These are phyloP conservation scores for Nematostella vectensis DNA, from an alignment of 92 coral and sea anemone genomes.

Conservation along the genomic window DNA sequence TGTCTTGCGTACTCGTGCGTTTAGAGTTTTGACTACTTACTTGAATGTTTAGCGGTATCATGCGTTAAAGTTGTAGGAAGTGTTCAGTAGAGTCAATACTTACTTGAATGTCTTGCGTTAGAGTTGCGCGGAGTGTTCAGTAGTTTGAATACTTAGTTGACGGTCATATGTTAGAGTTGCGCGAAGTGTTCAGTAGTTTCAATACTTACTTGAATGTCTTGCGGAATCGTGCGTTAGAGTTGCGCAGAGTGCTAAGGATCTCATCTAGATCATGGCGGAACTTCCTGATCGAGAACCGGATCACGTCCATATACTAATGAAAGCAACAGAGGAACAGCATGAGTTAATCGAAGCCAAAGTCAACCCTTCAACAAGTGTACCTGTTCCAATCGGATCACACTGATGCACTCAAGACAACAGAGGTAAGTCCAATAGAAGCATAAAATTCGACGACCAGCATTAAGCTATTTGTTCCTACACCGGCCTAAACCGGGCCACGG, in stretches of 20 bases:
- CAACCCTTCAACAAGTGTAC: no score
- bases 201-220: constrained; percentile 88
- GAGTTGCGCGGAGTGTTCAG: constrained; percentile 72
- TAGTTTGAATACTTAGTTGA: no score
- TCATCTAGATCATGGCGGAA: constrained; percentile 96
- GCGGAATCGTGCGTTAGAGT: constrained; percentile 98
- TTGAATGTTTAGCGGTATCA: constrained; percentile 91
- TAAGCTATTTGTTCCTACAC: no score
- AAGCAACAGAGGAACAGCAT: neutral
- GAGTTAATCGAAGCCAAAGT: neutral
- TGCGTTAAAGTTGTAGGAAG: constrained; percentile 93
- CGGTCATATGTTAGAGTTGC: no score
- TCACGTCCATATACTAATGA: constrained; percentile 80
- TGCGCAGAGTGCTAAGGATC: constrained; percentile 86
- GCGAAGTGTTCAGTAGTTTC: no score
- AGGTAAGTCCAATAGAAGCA: no score
- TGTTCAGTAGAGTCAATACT: constrained; percentile 43
- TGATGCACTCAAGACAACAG: no score
- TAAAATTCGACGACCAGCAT: no score
- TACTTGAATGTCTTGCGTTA: constrained; percentile 92
- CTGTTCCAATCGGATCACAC: no score
- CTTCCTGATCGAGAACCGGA: constrained; percentile 81
- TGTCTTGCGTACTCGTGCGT: constrained; percentile 93
- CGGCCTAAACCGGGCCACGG: no score
- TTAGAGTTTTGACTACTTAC: constrained; percentile 40